Base-by-base conservation (phyloP, 2,797 vertebrate species). In the Microchirus variegatus region DNA sequence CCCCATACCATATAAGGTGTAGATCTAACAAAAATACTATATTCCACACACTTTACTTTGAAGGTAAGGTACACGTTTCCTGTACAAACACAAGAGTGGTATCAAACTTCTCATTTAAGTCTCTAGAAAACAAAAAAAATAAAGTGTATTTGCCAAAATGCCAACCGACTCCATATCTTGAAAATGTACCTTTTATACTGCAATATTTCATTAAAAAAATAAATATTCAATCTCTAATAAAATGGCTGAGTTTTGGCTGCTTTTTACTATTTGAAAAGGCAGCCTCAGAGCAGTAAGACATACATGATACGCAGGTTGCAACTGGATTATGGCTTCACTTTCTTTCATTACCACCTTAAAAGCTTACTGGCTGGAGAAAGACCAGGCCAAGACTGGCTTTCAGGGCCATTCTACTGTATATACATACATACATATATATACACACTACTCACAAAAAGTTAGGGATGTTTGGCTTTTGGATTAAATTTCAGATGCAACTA, bases 311-410 rank as follows among this genome's bases (percentile, higher is more conserved):
- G n/a, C 43, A 46, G 36, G 1, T 5, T 22, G 51, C 43, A 54
- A 42, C 63, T 68, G 67, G 3, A 10, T 62, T 83, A 88, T 89
- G 87, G 87, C 87, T 88, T 88, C 14, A 13, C 53, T 56, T 67
- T 70, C 44, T 43, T 54, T 81, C 31, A 54, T 53, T 76, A 17
- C 44, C 63, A 65, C 57, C 49, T 61, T 31, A 38, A 77, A 70
- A 71, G 43, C 36, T 59, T 19, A 52, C 9, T 18, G 14, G 48
- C 53, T 53, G 52, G 58, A 71, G 66, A 57, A 49, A 47, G 58
- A 58, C 26, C 64, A 58, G 73, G 45, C 15, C 60, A 68, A 22
- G 22, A 5, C 19, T 66, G 72, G 59, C 61, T 53, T 19, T 44
- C 6, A 15, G 59, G 47, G 18, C 36, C 5, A n/a, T 38, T 65